Base-by-base conservation (phyloP, 2,113 vertebrate genomes). In the Nyctereutes procyonoides region DNA sequence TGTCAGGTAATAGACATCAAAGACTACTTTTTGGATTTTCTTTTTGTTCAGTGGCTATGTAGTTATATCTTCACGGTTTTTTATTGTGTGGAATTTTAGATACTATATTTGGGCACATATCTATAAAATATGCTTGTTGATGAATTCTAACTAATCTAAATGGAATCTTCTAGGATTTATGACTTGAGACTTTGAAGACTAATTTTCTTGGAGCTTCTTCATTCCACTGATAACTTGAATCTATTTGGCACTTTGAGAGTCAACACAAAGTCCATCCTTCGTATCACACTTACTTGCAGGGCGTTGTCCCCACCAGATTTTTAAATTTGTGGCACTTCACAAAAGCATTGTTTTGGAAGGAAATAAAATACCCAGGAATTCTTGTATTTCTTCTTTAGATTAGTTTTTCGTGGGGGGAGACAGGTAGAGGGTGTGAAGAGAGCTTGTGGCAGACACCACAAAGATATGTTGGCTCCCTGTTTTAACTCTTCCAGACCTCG, bases 111-210 rank as follows among this genome's bases (percentile, higher is more conserved):
- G 92, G 83, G 48, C 58, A 35, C 92, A 2, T 81, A 20, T 94
- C 92, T 97, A 95, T 96, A 96, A 96, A 95, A 96, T 71, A 97
- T 90, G 92, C 94, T 93, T 97, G 77, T 96, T 97, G 98, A 95
- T 96, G 96, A 98, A 93, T 95, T 94, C 95, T 93, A 96, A 97
- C 86, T 95, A 90, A 98, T 97, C 97, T 97, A 95, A 97, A 96
- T 96, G 88, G 96, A 96, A 96, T 98, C 97, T 96, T 96, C 65
- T 76, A 96, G 95, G 95, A 96, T 97, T 97, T 96, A 96, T 96
- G 96, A 94, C 90, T 96, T 95, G 90, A 96, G 81, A 96, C 93
- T 96, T 96, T 94, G 94, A 97, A 96, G 95, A 88, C 94, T 96
- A 94, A 95, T 98, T 97, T 97, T 96, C 94, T 77, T 87, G 88